Evolutionary conservation across 2,888 invertebrate species (phyloP).

Genomic region (Caenorhabditis parvicauda): DNA sequence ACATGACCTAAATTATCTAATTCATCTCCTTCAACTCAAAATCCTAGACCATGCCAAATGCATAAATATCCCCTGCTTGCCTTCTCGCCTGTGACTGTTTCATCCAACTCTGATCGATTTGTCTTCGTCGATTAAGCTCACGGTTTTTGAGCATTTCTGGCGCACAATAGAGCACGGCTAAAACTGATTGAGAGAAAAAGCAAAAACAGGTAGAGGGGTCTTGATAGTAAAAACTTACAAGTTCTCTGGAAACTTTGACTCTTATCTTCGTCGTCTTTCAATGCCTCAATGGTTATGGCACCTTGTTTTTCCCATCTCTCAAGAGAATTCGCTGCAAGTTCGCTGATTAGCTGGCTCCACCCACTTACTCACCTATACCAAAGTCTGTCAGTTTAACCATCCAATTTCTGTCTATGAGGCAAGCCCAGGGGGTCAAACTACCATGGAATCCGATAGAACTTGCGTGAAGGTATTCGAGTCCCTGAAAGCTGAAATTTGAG

Average conservation of each 20-base stretch:
- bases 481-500: conserved; percentile 21
- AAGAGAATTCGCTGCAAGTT: conserved; percentile 44
- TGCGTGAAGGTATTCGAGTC: conserved; percentile 58
- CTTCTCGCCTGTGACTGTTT: conserved; percentile 41
- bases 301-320: conserved; percentile 59
- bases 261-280: conserved; percentile 53
- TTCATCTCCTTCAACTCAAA: no score
- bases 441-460: conserved; percentile 59
- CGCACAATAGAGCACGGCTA: conserved; percentile 43
- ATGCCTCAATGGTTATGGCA: conserved; percentile 44
- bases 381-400: conserved; percentile 61
- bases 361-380: conserved; percentile 24
- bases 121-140: conserved; percentile 43
- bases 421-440: conserved; percentile 57
- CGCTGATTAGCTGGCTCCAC: background rate
- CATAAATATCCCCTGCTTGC: conserved; percentile 41
- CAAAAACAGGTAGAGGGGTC: background rate
- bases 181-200: background rate
- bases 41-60: no score
- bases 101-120: conserved; percentile 49
- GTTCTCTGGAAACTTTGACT: conserved; percentile 50
- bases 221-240: conserved; percentile 24
- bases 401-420: conserved; percentile 61
- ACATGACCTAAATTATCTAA: conserved; percentile 42
- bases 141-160: conserved; percentile 53